Evolutionary conservation across 2,888 invertebrate genomes (phyloP), one percentile per base, ranked within the genome.

Genomic region (Trissonchulus sp.): DNA sequence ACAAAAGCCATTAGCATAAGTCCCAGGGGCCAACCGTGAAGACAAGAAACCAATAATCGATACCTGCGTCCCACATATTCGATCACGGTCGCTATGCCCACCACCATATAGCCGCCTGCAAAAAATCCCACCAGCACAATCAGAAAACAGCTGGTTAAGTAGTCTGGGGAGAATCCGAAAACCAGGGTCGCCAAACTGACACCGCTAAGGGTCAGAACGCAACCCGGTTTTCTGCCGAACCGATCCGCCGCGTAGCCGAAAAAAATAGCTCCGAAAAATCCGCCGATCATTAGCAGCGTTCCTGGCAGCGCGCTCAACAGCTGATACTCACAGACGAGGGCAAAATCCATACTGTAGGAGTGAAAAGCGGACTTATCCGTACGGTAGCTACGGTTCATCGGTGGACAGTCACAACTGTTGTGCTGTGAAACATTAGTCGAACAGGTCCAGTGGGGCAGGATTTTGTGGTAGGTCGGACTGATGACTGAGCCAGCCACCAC

Each of bases 1-100:
- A 65, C 18, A 8, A 65, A 34, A 30, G 68, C 68, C 68, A 65
- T 65, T 18, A 65, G n/a, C 68, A 65, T 65, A 15, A 65, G 68
- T 15, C 68, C 68, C 8, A 15, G n/a, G 33, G 68, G 68, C 68
- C 68, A 65, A 18, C 68, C 68, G n/a, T 65, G 68, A 28, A 65
- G 28, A 65, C 68, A 65, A 8, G 68, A 65, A 28, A 65, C 68
- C 68, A 65, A 28, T 15, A 65, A n/a, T 33, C 68, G 68, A 33
- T 65, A 33, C 18, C 35, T 8, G 8, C 68, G 31, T 8, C 68
- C 68, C 8, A 65, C 68, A 65, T 33, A 65, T 65, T 65, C 68
- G 68, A 65, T 65, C 28, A 65, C 31, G 8, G 35, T 34, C 31
- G 28, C 68, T 15, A 65, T 65, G 8, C 33, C 68, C 31, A 65